These are phyloP conservation scores for Macrosoma leucophasiata DNA, from an alignment of 2,888 invertebrate species.

Conservation along the genomic window DNA sequence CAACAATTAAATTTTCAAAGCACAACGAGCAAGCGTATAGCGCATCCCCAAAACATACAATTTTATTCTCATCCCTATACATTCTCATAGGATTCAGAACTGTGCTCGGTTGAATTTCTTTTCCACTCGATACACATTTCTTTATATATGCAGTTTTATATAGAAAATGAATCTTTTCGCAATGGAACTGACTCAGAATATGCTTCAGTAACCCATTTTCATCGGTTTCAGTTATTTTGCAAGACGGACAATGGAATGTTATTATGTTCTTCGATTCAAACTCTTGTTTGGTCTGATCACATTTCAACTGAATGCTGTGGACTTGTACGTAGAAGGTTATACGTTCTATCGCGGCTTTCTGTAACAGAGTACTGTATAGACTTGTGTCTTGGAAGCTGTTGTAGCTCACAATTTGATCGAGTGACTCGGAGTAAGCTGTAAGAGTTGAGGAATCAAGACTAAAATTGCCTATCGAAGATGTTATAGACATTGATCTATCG, in stretches of 20 bases:
- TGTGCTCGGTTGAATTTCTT: slow-evolving; percentile 64
- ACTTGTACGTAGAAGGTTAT: slow-evolving; percentile 66
- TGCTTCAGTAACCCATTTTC: slow-evolving; percentile 53
- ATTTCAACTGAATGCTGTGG: slow-evolving; percentile 55
- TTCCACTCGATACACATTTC: slow-evolving; percentile 52
- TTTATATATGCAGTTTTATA: slow-evolving; percentile 68
- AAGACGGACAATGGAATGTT: slow-evolving; percentile 52
- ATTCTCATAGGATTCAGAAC: slow-evolving; percentile 64
- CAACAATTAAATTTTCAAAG: slow-evolving; percentile 57
- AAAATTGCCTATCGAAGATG: slow-evolving; percentile 65
- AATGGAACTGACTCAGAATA: slow-evolving; percentile 51
- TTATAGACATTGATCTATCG: slow-evolving; percentile 40
- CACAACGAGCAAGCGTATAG: slow-evolving; percentile 62
- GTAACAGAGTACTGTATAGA: slow-evolving; percentile 44
- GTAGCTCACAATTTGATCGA: slow-evolving; percentile 58
- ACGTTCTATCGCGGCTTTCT: slow-evolving; percentile 59
- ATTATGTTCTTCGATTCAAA: slow-evolving; percentile 41
- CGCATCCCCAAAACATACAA: slow-evolving; percentile 66
- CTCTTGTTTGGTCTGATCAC: slow-evolving; percentile 33
- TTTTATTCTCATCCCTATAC: slow-evolving; percentile 66
- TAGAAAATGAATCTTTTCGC: slow-evolving; percentile 61
- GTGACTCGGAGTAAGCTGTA: slow-evolving; percentile 60
- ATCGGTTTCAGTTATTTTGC: slow-evolving; percentile 42
- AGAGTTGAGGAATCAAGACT: slow-evolving; percentile 53
- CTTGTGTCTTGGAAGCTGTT: slow-evolving; percentile 59